Evolutionary conservation across 2,113 vertebrate species (phyloP).

Genomic region (Enhydra lutris): DNA sequence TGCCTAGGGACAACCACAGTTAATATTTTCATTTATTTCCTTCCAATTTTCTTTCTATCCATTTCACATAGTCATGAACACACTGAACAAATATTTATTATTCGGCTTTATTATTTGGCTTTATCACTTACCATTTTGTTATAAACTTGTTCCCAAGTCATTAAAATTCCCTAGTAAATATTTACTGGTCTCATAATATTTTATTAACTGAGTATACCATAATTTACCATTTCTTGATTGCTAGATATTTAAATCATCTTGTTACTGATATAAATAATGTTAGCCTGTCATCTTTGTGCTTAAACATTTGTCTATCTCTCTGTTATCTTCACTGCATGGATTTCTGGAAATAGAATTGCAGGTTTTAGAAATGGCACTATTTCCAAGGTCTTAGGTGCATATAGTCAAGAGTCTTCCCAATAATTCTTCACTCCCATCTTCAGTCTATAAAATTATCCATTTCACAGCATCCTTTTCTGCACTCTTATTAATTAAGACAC

Average conservation of each 20-base stretch:
- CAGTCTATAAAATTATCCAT: neutral
- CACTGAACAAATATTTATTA: neutral
- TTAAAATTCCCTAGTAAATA: constrained; percentile 19
- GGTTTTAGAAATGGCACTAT: neutral
- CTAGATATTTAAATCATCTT: constrained; percentile 9
- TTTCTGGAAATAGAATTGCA: neutral
- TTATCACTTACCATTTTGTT: neutral
- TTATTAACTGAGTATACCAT: neutral
- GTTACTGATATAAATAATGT: neutral
- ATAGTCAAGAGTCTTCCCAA: neutral
- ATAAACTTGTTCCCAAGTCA: neutral
- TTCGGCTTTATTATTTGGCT: neutral
- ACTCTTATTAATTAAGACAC: neutral
- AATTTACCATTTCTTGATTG: neutral
- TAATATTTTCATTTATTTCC: constrained; percentile 1
- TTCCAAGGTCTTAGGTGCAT: neutral
- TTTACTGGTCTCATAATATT: constrained; percentile 8
- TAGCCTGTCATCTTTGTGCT: neutral
- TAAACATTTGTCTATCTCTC: neutral
- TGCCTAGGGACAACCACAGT: neutral
- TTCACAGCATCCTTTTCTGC: neutral
- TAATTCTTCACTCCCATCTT: neutral
- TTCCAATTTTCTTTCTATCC: neutral
- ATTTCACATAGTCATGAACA: neutral
- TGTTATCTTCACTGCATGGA: neutral